phyloP scores from a whole-genome alignment of 2,113 vertebrate genomes.

The Pogona vitticeps region DNA sequence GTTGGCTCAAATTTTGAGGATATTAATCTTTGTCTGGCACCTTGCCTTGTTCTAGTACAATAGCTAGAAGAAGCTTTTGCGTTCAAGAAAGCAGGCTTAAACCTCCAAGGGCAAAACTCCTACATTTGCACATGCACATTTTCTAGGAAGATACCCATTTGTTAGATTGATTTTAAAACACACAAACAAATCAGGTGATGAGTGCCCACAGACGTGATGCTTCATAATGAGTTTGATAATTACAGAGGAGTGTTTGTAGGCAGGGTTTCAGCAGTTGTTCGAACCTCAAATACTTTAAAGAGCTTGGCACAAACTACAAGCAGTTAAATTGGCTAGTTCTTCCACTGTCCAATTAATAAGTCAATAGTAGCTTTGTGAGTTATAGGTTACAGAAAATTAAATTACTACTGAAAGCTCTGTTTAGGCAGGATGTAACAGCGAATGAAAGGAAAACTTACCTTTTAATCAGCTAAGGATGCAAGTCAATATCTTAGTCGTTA shows the following conservation, averaged over 20 bases:
- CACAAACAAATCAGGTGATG: not conserved
- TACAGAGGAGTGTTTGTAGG: not conserved
- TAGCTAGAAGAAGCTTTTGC: slow-evolving; percentile 15
- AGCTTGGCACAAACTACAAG: not conserved
- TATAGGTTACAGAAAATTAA: not conserved
- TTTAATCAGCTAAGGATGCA: not conserved
- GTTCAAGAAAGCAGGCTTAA: not conserved
- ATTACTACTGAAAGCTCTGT: not conserved
- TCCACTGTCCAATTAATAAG: not conserved
- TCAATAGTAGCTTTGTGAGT: not conserved
- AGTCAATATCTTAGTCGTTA: not conserved
- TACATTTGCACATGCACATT: not conserved
- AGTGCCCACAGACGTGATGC: not conserved
- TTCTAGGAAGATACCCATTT: not conserved
- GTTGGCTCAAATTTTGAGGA: not conserved
- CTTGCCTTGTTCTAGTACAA: slow-evolving; percentile 4
- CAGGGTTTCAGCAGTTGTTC: not conserved
- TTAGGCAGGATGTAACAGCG: not conserved
- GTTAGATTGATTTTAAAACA: not conserved
- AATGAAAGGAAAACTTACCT: slow-evolving; percentile 2
- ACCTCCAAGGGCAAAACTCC: not conserved
- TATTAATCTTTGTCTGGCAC: not conserved
- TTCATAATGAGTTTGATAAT: not conserved
- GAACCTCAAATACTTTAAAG: not conserved
- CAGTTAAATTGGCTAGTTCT: not conserved